phyloP scores from a whole-genome alignment of 2,888 invertebrate genomes.

The Brachyopa scutellaris region DNA sequence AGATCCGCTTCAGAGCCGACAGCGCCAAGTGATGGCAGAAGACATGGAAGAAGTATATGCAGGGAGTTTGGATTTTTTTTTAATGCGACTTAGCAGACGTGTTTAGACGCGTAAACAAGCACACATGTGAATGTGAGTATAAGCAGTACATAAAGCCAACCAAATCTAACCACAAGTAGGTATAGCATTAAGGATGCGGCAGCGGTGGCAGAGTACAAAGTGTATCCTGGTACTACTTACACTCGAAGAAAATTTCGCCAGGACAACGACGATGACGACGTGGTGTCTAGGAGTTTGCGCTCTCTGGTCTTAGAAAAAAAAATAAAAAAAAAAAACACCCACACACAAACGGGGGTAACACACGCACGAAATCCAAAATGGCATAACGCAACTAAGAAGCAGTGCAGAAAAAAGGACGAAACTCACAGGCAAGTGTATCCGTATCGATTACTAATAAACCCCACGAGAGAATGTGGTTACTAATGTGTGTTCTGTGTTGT shows the following conservation, averaged over 20 bases:
- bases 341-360: not conserved
- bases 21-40: not conserved
- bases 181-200: conserved; percentile 36
- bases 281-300: conserved; percentile 61
- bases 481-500: too few species aligned
- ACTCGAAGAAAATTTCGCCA: conserved; percentile 34
- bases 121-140: conserved; percentile 13
- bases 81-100: conserved; percentile 60
- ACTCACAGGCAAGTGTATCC: conserved; percentile 58
- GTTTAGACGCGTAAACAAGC: conserved; percentile 37
- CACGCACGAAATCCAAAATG: conserved; percentile 62
- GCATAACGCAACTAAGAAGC: conserved; percentile 54
- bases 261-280: conserved; percentile 8
- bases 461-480: conserved; percentile 64
- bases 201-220: conserved; percentile 28
- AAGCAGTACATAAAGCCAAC: conserved; percentile 1
- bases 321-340: not conserved
- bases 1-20: conserved; percentile 11
- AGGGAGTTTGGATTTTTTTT: conserved; percentile 38
- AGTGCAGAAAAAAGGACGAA: conserved; percentile 35
- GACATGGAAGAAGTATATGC: not conserved
- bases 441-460: conserved; percentile 72
- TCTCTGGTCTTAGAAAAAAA: too few species aligned
- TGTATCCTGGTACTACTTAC: conserved; percentile 59
- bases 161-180: conserved; percentile 59